Conservation (phyloP, 2,797 vertebrate species). For the Vipera latastei region DNA sequence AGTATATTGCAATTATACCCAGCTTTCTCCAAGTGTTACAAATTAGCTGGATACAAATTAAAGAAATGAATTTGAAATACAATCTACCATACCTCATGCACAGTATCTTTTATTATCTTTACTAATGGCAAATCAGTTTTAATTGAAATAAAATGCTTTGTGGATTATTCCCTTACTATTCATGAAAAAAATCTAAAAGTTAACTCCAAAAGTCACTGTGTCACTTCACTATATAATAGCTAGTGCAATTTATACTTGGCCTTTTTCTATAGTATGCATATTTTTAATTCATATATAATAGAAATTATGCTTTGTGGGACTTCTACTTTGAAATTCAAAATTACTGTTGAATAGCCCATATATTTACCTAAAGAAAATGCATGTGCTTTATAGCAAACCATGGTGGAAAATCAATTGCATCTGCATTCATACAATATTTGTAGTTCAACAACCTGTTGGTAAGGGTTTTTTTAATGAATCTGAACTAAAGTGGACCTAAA, state of each 20-base stretch:
- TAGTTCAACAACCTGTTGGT: not conserved
- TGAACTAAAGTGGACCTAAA: constrained; percentile 10
- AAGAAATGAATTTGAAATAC: constrained; percentile 5
- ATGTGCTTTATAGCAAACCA: not conserved
- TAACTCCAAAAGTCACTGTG: not conserved
- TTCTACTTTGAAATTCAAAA: constrained; percentile 14
- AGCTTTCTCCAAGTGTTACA: not conserved
- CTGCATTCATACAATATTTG: constrained; percentile 21
- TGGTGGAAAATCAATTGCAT: not conserved
- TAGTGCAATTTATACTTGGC: constrained; percentile 31
- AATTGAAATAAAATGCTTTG: not conserved
- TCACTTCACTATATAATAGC: not conserved
- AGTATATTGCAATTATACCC: not conserved
- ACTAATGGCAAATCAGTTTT: not conserved
- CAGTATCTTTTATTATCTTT: not conserved
- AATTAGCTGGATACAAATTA: constrained; percentile 1
- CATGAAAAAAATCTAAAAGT: not conserved
- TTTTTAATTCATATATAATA: not conserved
- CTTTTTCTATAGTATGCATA: constrained; percentile 13
- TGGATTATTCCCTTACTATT: not conserved
- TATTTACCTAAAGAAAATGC: constrained; percentile 2
- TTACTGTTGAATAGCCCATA: not conserved
- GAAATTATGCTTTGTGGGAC: not conserved
- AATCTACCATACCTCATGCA: not conserved
- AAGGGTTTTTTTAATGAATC: not conserved